Evolutionary conservation across 2,888 invertebrate genomes (phyloP), one percentile per base, ranked within the genome.

Genomic region (Glyphotaelius pellucidus): DNA sequence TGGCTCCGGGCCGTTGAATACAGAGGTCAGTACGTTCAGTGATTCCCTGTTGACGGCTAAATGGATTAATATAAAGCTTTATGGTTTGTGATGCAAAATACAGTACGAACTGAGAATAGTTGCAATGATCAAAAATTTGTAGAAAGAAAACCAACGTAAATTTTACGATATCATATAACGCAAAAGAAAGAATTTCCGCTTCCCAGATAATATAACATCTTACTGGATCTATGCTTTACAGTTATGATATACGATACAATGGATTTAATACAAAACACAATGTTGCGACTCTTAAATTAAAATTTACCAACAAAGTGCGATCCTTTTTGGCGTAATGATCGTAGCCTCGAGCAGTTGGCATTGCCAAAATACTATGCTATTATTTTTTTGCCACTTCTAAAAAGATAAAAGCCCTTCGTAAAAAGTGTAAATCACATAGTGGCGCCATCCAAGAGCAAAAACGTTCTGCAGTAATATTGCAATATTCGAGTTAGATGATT

Each of bases 381-480:
- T 67, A 25, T n/a, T 67, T 67, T 47, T 67, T n/a, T 67, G 25
- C 67, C 67, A 67, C 67, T 67, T 67, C 25, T 25, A 25, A 67
- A 67, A 67, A 7, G 67, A n/a, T 32, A 25, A 83, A 83, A 83
- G 35, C 83, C 83, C 83, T 83, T 32, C 19, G 14, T 35, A 35
- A 83, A 83, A 83, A 35, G 31, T n/a, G 15, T 30, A 89, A 52
- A 79, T 52, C 89, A 32, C 25, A 19, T 14, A 30, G 52, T 89
- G 89, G 80, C 89, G 89, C 89, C 88, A 79, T n/a, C 19, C 9
- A 9, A 67, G 67, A n/a, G n/a, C 25, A n/a, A 67, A 52, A 88
- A 30, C 32, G 31, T 83, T 19, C 67, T 4, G 67, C 67, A 19
- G 67, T 67, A 67, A 67, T 67, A 67, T 67, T 67, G 25, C 25